Evolutionary conservation across 2,113 vertebrate genomes (phyloP).

Genomic region (Marmota monax): DNA sequence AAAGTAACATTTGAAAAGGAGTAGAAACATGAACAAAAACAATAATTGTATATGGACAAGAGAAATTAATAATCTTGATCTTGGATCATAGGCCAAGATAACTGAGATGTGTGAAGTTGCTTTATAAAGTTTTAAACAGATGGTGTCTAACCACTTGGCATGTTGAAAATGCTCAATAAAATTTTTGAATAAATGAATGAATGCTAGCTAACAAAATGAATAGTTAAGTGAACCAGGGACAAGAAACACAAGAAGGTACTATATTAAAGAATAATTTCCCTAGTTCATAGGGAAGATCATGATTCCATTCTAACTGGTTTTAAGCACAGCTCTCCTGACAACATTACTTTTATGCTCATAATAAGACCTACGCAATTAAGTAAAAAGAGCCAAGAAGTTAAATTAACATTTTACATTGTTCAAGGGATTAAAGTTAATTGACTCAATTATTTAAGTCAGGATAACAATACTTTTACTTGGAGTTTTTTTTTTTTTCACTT

Average conservation of each 20-base stretch:
- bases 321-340: slow-evolving; percentile 26
- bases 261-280: not conserved
- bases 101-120: not conserved
- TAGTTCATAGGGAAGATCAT: not conserved
- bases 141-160: not conserved
- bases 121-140: not conserved
- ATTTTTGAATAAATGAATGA: slow-evolving; percentile 5
- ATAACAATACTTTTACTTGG: not conserved
- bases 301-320: slow-evolving; percentile 24
- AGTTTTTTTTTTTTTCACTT: slow-evolving; percentile 7
- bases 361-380: slow-evolving; percentile 25
- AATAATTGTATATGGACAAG: not conserved
- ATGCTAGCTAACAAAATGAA: slow-evolving; percentile 16
- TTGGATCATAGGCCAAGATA: not conserved
- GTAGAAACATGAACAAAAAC: not conserved
- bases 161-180: not conserved
- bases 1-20: not conserved
- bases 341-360: slow-evolving; percentile 6
- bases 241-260: not conserved
- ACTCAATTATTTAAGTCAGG: slow-evolving; percentile 46
- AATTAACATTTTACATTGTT: slow-evolving; percentile 53
- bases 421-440: slow-evolving; percentile 64
- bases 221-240: not conserved
- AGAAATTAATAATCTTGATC: not conserved
- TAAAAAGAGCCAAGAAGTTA: slow-evolving; percentile 30